These are phyloP conservation scores for Myrmecophaga tridactyla DNA, from an alignment of 2,113 vertebrate genomes.

Conservation along the genomic window DNA sequence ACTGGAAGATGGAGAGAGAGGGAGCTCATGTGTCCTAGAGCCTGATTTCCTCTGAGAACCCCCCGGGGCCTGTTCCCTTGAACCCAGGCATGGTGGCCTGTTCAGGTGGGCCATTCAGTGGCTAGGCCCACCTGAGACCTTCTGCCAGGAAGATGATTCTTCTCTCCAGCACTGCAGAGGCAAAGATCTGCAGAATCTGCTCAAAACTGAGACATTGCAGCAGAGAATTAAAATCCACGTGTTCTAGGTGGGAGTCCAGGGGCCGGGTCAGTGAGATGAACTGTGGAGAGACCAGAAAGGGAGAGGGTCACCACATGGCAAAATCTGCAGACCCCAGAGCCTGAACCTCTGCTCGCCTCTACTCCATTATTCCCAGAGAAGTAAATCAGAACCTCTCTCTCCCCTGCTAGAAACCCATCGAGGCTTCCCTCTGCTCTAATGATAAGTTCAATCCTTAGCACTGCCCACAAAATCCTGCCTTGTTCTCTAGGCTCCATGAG, in stretches of 20 bases:
- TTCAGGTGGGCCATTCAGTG: neutral
- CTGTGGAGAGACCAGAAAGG: slow-evolving; percentile 77
- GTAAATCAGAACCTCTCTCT: neutral
- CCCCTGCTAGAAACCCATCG: neutral
- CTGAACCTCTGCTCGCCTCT: neutral
- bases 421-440: neutral
- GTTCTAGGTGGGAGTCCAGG: slow-evolving; percentile 94
- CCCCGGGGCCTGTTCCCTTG: neutral
- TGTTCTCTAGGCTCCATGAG: accelerated
- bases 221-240: slow-evolving; percentile 91
- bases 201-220: slow-evolving; percentile 86
- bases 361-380: neutral
- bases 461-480: neutral
- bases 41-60: neutral
- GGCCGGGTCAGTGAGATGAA: slow-evolving; percentile 93
- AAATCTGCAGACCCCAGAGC: neutral
- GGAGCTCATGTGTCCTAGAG: neutral
- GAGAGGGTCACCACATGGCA: neutral
- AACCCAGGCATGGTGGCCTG: neutral
- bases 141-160: slow-evolving; percentile 94
- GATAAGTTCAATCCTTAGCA: neutral
- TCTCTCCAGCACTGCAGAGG: slow-evolving; percentile 90
- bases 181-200: slow-evolving; percentile 92
- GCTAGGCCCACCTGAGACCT: slow-evolving; percentile 88
- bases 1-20: neutral